Evolutionary conservation across 2,888 invertebrate species (phyloP).

Genomic region (Cacoxenus indagator): DNA sequence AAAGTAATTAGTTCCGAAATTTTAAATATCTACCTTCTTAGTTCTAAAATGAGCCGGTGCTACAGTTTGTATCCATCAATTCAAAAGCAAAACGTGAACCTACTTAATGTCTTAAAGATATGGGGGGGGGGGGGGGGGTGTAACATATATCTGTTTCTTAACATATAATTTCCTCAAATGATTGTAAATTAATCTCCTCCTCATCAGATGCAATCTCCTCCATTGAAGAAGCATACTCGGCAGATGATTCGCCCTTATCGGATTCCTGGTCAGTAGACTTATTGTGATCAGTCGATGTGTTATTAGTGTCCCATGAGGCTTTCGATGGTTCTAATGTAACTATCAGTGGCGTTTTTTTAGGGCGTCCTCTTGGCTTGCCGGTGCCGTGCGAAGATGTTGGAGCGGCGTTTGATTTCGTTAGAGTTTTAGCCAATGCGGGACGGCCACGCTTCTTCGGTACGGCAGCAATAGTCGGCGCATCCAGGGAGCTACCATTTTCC

Average conservation of each 20-base stretch:
- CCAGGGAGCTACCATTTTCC: neutral
- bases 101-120: no score
- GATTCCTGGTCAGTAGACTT: slow-evolving; percentile 23
- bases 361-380: slow-evolving; percentile 1
- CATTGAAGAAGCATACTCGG: slow-evolving; percentile 19
- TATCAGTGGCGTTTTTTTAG: neutral
- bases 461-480: neutral
- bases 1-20: no score
- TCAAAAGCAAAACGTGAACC: no score
- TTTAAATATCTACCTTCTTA: no score
- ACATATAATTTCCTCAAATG: no score
- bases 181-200: neutral
- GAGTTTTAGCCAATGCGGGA: neutral
- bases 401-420: neutral
- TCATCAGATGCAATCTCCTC: no score
- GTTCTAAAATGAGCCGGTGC: no score
- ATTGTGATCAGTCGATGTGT: neutral
- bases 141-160: no score
- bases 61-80: no score
- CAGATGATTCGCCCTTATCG: slow-evolving; percentile 33
- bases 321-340: no score
- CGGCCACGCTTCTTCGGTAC: slow-evolving; percentile 13
- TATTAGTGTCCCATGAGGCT: no score
- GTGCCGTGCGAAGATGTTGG: neutral
- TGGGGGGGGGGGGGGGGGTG: no score